Base-by-base conservation (phyloP, 1,140 invertebrate species). In the Drosophila azteca region DNA sequence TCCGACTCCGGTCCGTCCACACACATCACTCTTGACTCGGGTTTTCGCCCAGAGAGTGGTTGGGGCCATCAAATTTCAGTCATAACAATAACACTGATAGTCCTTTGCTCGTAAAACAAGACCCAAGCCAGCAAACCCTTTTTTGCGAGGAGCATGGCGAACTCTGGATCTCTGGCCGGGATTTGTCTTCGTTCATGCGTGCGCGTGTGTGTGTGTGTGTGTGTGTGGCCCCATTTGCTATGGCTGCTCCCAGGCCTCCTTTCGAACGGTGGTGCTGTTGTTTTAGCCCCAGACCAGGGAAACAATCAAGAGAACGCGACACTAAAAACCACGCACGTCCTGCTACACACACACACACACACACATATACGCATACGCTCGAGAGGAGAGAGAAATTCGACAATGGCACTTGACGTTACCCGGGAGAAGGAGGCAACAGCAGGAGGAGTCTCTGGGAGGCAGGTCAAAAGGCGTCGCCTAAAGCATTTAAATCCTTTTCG, bases 401-500 rank as follows among this genome's bases (percentile, higher is more conserved):
- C 80, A 83, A 83, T 76, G 76, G 79, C 80, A 83, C 70, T 83
- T 83, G 79, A 82, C 63, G 31, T 52, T 57, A 31, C 13, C 17
- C 73, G n/a, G 31, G 31, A 17, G n/a, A 3, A 31, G 43, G 8
- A 43, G 41, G n/a, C 11, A 29, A 17, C 3, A 31, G 53, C 45
- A 46, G 29, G 15, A 1, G 20, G 2, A 20, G 13, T 17, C 20
- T 22, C 24, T 8, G 55, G 11, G 17, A 45, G 60, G 58, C 58
- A 71, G 82, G 82, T 87, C 82, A 88, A 87, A 88, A 64, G 83
- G 82, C 83, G 79, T 72, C 65, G 74, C 79, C 83, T 76, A 76
- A 79, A 88, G 79, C 83, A 87, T 88, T 85, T 88, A 87, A 87
- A 88, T 87, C 82, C 82, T 88, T 88, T 88, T 88, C 78, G 78